Evolutionary conservation across 2,888 invertebrate species (phyloP).

Genomic region (Mythimna vitellina): DNA sequence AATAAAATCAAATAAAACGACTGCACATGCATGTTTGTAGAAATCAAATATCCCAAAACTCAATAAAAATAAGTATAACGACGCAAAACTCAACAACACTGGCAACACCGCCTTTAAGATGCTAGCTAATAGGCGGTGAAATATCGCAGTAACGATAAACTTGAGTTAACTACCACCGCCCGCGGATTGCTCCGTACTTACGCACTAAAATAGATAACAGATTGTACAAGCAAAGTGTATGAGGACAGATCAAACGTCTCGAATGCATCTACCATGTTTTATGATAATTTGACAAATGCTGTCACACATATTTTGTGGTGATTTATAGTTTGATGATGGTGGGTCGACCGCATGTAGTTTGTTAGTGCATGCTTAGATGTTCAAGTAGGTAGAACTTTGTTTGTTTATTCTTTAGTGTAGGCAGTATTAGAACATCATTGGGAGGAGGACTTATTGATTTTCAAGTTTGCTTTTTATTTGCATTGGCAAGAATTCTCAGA

Average conservation of each 20-base stretch:
- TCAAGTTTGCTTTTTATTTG: background rate
- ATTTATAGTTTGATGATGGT: slow-evolving; percentile 37
- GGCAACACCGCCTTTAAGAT: slow-evolving; percentile 49
- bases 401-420: slow-evolving; percentile 30
- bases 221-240: slow-evolving; percentile 60
- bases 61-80: slow-evolving; percentile 26
- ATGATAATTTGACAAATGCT: slow-evolving; percentile 61
- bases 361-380: slow-evolving; percentile 11
- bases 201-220: slow-evolving; percentile 63
- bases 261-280: slow-evolving; percentile 45
- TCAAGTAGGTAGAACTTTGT: slow-evolving; percentile 18
- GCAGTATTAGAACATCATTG: slow-evolving; percentile 29
- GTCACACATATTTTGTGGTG: slow-evolving; percentile 41
- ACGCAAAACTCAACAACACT: slow-evolving; percentile 18
- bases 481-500: background rate
- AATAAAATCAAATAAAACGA: background rate
- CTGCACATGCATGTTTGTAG: background rate
- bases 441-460: slow-evolving; percentile 15
- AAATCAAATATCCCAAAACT: slow-evolving; percentile 5
- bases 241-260: slow-evolving; percentile 63
- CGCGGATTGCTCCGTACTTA: slow-evolving; percentile 42
- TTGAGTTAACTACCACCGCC: slow-evolving; percentile 55
- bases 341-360: slow-evolving; percentile 15
- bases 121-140: slow-evolving; percentile 53
- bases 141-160: slow-evolving; percentile 62